Evolutionary conservation across 2,888 invertebrate genomes (phyloP).

Genomic region (Drosophila nigricruria): DNA sequence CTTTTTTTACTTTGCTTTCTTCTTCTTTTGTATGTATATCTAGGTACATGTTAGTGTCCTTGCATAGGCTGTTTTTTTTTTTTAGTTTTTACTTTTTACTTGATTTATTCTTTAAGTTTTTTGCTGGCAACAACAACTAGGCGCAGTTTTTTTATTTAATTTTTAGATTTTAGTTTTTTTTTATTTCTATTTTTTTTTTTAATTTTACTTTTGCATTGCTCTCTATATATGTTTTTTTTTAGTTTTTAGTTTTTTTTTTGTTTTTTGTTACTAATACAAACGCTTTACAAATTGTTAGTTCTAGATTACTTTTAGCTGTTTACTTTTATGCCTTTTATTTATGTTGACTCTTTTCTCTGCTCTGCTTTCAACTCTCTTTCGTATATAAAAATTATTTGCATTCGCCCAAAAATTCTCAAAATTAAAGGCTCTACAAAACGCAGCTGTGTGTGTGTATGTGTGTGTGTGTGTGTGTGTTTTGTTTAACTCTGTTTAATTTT

Average conservation of each 20-base stretch:
- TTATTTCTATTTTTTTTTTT: constrained; percentile 22
- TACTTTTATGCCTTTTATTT: constrained; percentile 36
- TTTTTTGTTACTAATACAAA: constrained; percentile 62
- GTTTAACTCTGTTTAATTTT: constrained; percentile 38
- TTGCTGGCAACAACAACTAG: constrained; percentile 69
- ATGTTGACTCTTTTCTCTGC: constrained; percentile 11
- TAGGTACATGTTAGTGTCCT: constrained; percentile 82
- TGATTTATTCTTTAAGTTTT: constrained; percentile 30
- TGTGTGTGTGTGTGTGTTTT: constrained; percentile 26
- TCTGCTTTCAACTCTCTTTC: background rate
- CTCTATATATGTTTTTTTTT: constrained; percentile 52
- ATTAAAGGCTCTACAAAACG: constrained; percentile 83
- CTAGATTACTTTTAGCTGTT: constrained; percentile 62
- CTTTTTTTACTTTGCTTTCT: constrained; percentile 18
- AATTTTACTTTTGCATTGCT: constrained; percentile 51
- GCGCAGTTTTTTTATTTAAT: constrained; percentile 47
- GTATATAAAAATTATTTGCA: constrained; percentile 74
- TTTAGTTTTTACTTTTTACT: constrained; percentile 1
- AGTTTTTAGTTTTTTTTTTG: constrained; percentile 19
- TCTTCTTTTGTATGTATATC: constrained; percentile 68
- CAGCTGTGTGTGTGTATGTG: constrained; percentile 46
- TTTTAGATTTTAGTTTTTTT: constrained; percentile 14
- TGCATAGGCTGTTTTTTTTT: constrained; percentile 70
- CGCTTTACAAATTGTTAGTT: constrained; percentile 67
- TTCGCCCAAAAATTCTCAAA: constrained; percentile 78